Percentiles rank a stretch among this genome's conserved stretches.
phyloP scores from a whole-genome alignment of 2,797 vertebrate species.

The Fistularia tabacaria region DNA sequence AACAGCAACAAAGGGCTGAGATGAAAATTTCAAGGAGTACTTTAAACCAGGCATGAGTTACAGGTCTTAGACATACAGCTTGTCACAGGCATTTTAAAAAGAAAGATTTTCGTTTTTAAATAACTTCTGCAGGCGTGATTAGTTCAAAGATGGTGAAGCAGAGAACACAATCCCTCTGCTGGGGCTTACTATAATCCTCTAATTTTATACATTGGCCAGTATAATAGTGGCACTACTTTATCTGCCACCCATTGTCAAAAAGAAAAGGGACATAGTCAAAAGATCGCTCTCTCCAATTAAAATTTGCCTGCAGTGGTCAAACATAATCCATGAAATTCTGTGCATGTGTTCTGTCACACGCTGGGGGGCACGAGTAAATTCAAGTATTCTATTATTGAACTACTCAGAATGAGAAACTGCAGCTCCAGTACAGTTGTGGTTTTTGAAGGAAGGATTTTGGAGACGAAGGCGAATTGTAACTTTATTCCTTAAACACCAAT shows the following conservation, averaged over 20 bases:
- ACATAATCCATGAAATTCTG: constrained; percentile 30
- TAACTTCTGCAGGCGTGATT: too few relatives aligned
- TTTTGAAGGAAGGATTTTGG: too few relatives aligned
- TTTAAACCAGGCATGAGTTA: too few relatives aligned
- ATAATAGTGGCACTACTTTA: constrained; percentile 41
- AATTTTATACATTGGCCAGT: constrained; percentile 54
- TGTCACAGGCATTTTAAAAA: too few relatives aligned
- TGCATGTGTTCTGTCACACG: constrained; percentile 10
- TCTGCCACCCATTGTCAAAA: constrained; percentile 41
- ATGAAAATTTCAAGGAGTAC: too few relatives aligned
- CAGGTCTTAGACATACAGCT: too few relatives aligned
- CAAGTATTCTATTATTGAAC: constrained; percentile 7
- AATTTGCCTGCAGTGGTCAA: constrained; percentile 50
- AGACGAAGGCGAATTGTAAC: too few relatives aligned
- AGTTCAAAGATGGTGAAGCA: constrained; percentile 25
- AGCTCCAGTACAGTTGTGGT: too few relatives aligned
- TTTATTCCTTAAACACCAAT: too few relatives aligned
- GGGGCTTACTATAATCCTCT: constrained; percentile 61
- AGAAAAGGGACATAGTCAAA: constrained; percentile 48
- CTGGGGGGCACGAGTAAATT: not conserved
- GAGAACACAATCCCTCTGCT: constrained; percentile 27
- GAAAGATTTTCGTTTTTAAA: too few relatives aligned
- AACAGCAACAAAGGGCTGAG: too few relatives aligned
- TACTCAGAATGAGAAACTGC: too few relatives aligned
- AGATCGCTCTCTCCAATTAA: constrained; percentile 59